Percentiles rank a stretch among this genome's conserved stretches.
phyloP scores from a whole-genome alignment of 2,797 vertebrate species.

The Lerista edwardsae region DNA sequence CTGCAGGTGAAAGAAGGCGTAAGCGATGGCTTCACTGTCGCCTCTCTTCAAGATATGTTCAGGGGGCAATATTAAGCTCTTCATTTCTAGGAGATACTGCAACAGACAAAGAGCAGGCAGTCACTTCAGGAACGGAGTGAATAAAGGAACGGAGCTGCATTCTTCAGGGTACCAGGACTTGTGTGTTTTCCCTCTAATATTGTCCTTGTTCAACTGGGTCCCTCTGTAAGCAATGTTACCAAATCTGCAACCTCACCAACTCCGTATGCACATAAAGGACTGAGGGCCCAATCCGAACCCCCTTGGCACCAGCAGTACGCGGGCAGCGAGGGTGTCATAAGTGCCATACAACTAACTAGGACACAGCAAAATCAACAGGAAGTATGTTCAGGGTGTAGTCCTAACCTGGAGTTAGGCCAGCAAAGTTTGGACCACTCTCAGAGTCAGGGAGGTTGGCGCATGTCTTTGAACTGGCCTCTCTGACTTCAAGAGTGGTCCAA shows the following conservation, averaged over 20 bases:
- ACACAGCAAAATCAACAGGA: no score
- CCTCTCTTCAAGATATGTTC: conserved; percentile 98
- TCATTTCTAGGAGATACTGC: conserved; percentile 99
- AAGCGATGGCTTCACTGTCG: conserved; percentile 97
- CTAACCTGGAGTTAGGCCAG: no score
- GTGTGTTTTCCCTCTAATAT: conserved; percentile 49
- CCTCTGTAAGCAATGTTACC: conserved; percentile 46
- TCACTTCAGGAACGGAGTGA: conserved; percentile 56
- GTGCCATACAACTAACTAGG: no score
- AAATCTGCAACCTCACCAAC: conserved; percentile 46
- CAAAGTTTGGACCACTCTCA: no score
- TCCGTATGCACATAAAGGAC: conserved; percentile 54
- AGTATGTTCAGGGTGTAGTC: no score
- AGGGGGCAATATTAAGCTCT: conserved; percentile 97
- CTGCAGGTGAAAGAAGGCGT: conserved; percentile 97
- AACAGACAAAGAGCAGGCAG: conserved; percentile 68
- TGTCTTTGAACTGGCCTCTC: no score
- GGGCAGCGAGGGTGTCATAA: no score
- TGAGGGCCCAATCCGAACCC: no score
- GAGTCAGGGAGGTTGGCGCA: no score
- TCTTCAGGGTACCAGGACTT: conserved; percentile 37
- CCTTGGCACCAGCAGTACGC: no score
- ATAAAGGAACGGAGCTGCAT: conserved; percentile 50
- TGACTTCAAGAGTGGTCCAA: no score
- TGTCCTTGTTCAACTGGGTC: conserved; percentile 5